Percentiles rank a stretch among this genome's conserved stretches.
Evolutionary conservation across 35 echinoderm and acorn worm species (phyloP).

Genomic region (Diadema setosum): DNA sequence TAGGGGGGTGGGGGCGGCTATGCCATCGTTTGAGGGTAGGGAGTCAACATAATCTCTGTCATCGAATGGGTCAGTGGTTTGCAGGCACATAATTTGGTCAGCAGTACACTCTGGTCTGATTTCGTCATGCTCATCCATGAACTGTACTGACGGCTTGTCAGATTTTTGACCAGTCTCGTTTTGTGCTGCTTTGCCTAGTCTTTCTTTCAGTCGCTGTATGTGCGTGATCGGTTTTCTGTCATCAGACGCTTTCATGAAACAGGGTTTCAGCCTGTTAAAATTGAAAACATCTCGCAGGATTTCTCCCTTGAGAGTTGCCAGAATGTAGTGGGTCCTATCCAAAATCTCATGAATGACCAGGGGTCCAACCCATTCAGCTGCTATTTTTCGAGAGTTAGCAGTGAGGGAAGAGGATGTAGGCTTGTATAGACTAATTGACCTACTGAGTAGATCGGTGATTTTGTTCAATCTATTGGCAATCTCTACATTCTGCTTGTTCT

Average conservation of each 20-base stretch:
- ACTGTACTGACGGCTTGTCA: background rate
- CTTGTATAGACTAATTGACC: constrained; percentile 10
- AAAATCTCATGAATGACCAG: constrained; percentile 34
- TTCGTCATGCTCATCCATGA: constrained; percentile 22
- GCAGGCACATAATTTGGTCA: background rate
- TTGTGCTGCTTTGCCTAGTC: background rate
- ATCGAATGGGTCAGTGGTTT: background rate
- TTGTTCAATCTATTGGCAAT: constrained; percentile 14
- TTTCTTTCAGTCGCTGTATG: constrained; percentile 3
- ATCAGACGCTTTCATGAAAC: too few relatives aligned
- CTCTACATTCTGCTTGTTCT: constrained; percentile 33
- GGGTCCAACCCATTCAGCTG: constrained; percentile 47
- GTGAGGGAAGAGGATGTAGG: constrained; percentile 43
- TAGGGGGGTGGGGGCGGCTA: background rate
- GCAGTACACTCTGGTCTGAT: background rate
- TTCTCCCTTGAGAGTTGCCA: too few relatives aligned
- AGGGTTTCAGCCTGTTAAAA: constrained; percentile 24
- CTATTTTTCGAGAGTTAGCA: constrained; percentile 36
- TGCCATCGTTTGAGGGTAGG: background rate
- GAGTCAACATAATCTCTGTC: background rate
- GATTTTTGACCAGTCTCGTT: background rate
- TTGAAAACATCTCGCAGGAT: constrained; percentile 28
- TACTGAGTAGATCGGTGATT: constrained; percentile 1
- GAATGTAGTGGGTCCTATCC: constrained; percentile 39
- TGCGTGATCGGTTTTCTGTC: background rate